Conservation (phyloP, 1,140 invertebrate genomes). For the Penaeus japonicus region DNA sequence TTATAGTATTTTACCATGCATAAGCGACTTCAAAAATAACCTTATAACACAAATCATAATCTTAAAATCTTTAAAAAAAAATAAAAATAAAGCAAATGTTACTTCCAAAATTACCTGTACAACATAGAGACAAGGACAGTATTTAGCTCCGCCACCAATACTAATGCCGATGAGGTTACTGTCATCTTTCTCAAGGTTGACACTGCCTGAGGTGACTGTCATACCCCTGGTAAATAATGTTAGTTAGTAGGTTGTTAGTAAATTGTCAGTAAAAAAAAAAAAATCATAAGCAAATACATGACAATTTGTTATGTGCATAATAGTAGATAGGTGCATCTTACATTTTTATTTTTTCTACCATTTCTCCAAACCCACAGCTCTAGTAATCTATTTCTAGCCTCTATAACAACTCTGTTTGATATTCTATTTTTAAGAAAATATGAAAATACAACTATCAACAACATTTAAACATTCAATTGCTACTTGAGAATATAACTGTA, state of each 20-base stretch:
- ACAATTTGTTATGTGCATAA: background rate
- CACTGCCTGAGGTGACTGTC: slow-evolving; percentile 94
- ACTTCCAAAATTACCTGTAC: slow-evolving; percentile 72
- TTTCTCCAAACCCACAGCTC: too few relatives aligned
- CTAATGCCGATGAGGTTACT: slow-evolving; percentile 97
- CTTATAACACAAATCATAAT: background rate
- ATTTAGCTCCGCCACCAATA: slow-evolving; percentile 94
- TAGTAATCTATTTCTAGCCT: too few relatives aligned
- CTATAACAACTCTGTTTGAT: too few relatives aligned
- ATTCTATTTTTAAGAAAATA: too few relatives aligned
- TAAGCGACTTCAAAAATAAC: too few relatives aligned
- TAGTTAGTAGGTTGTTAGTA: slow-evolving; percentile 6
- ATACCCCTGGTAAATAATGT: slow-evolving; percentile 80
- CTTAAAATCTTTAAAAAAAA: background rate
- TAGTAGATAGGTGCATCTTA: too few relatives aligned
- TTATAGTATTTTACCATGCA: too few relatives aligned
- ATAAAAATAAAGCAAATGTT: background rate
- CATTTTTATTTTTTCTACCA: too few relatives aligned
- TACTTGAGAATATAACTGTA: too few relatives aligned
- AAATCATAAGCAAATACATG: background rate
- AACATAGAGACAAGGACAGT: slow-evolving; percentile 97
- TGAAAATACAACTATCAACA: too few relatives aligned
- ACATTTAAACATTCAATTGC: too few relatives aligned
- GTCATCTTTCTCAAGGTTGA: slow-evolving; percentile 89
- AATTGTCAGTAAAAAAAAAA: background rate